Base-by-base conservation (phyloP, 1,140 invertebrate species). In the Cydia splendana region DNA sequence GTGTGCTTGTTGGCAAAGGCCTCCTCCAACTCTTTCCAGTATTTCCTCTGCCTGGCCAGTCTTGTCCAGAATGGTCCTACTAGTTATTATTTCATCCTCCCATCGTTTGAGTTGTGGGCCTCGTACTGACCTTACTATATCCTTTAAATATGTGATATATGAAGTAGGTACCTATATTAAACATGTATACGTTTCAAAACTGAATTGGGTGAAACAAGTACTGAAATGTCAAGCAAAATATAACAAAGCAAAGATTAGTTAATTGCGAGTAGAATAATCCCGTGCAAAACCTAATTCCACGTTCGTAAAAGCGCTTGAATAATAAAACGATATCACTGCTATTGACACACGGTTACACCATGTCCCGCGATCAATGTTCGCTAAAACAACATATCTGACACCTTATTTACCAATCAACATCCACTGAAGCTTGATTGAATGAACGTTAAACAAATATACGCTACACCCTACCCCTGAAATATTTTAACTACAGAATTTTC, bases 331-430 rank as follows among this genome's bases (percentile, higher is more conserved):
- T 62, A 62, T 62, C 57, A 62, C 57, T 81, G 77, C 65, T 75
- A 34, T 75, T 75, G 57, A 65, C 75, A 75, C 57, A 65, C 30
- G 30, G 18, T 67, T 48, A 76, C 42, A 15, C 38, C 57, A 51
- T 38, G 48, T 65, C 30, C 12, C 12, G 13, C 67, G 65, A 71
- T 38, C 30, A 71, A 71, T 71, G n/a, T 42, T 45, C 67, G 42
- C 42, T 76, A 76, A 76, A 76, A 76, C 65, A 76, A 76, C 67
- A 76, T 76, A 76, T 76, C 75, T 38, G 74, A 18, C 67, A 73
- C 67, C 67, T 76, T 76, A 76, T 76, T 76, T 76, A 76, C 76
- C 76, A 76, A 76, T 76, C 76, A 76, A 65, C 65, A 48, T 71
- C 48, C 76, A 76, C 42, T 57, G 76, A 48, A 48, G 76, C 76